Conservation (phyloP, 1,140 invertebrate genomes). For the Drosophila rufa region DNA sequence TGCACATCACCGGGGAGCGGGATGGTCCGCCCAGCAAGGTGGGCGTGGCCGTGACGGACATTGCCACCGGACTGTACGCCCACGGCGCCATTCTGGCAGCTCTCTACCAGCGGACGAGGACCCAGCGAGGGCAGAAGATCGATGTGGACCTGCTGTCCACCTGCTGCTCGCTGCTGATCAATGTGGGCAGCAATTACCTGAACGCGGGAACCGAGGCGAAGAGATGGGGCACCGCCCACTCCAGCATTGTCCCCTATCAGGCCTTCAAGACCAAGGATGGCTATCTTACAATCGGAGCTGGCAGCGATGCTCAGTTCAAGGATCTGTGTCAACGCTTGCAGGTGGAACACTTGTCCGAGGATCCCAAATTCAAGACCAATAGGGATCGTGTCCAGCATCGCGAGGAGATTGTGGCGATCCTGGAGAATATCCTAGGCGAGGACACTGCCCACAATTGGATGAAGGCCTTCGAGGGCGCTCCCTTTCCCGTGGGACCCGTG, state of each 20-base stretch:
- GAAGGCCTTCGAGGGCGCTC: slow-evolving; percentile 89
- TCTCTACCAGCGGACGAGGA: slow-evolving; percentile 91
- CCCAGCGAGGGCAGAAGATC: slow-evolving; percentile 95
- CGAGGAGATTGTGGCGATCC: slow-evolving; percentile 88
- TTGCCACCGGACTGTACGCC: slow-evolving; percentile 96
- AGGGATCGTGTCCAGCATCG: slow-evolving; percentile 91
- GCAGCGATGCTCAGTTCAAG: slow-evolving; percentile 92
- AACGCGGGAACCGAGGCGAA: slow-evolving; percentile 92
- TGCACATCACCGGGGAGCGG: slow-evolving; percentile 95
- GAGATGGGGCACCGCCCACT: slow-evolving; percentile 95
- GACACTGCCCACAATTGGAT: slow-evolving; percentile 93
- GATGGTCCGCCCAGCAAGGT: slow-evolving; percentile 95
- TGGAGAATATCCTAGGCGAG: slow-evolving; percentile 88
- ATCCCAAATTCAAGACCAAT: slow-evolving; percentile 91
- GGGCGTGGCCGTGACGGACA: slow-evolving; percentile 96
- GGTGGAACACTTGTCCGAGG: slow-evolving; percentile 87
- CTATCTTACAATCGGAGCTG: slow-evolving; percentile 93
- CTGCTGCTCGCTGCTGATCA: slow-evolving; percentile 95
- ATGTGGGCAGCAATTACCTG: slow-evolving; percentile 95
- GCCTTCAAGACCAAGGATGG: slow-evolving; percentile 93
- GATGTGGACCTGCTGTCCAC: slow-evolving; percentile 97
- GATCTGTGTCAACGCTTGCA: slow-evolving; percentile 89
- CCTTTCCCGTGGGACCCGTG: slow-evolving; percentile 95
- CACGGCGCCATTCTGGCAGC: slow-evolving; percentile 98
- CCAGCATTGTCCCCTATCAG: slow-evolving; percentile 98